Base-by-base conservation (phyloP, 2,888 invertebrate species). In the Ormyrus nitidulus region DNA sequence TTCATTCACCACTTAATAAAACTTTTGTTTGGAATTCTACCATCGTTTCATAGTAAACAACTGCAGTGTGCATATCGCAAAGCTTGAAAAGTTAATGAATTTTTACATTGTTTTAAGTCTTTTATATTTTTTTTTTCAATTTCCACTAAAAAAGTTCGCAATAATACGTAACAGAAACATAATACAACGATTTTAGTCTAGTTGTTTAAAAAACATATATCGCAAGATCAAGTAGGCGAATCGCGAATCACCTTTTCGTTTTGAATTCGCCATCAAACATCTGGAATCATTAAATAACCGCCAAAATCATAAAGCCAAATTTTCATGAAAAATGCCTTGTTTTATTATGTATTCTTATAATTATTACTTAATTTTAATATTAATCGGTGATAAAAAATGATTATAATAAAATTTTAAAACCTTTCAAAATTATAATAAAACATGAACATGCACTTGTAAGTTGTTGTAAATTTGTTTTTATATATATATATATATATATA, bases 211-310 rank as follows among this genome's bases (percentile, higher is more conserved):
- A 34, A 34, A 34, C 34, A n/a, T 56, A n/a, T 56, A 54, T 64
- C 2, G 19, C 2, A 19, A 19, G 19, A 19, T 6, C 46, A 54
- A 59, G 59, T 46, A 58, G 34, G 3, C 34, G 34, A 66, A 58
- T 46, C 7, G 19, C 56, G 4, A 70, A 34, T 13, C 11, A 46
- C 59, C 66, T 72, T 78, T 78, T 76, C 62, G 46, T 81, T 81
- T 82, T 34, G 44, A 82, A 81, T 77, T 79, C 79, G 70, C 81
- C 79, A 74, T 81, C 70, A 10, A 71, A 69, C 72, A 11, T 54
- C 9, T 34, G 4, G 19, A 58, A 56, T n/a, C 44, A 61, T 72
- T 64, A 7, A 73, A 46, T 79, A 82, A 82, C 81, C 81, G 81
- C 81, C 81, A 82, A 82, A 82, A 81, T 71, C 13, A 11, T 66